These are phyloP conservation scores for Sinocyclocheilus grahami DNA, from an alignment of 2,113 vertebrate species.

Conservation along the genomic window DNA sequence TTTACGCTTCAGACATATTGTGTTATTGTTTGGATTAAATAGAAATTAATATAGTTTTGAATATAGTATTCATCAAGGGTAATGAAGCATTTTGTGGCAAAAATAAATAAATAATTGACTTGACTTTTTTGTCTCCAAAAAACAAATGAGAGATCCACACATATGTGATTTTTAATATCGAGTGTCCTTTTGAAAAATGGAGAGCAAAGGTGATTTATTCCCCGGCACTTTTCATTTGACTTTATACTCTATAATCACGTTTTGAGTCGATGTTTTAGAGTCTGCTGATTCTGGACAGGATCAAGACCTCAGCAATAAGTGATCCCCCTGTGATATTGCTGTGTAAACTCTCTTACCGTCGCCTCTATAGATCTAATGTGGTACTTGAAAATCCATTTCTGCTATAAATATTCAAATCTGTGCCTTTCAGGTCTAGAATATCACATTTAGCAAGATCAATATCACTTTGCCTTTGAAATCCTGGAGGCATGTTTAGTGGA, in stretches of 20 bases:
- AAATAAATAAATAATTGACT: background rate
- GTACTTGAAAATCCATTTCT: constrained; percentile 56
- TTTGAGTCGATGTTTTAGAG: constrained; percentile 25
- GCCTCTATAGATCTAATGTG: constrained; percentile 52
- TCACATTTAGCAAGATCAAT: constrained; percentile 58
- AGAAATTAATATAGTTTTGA: constrained; percentile 7
- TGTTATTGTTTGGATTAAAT: constrained; percentile 11
- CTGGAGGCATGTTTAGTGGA: constrained; percentile 48
- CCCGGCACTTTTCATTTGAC: constrained; percentile 17
- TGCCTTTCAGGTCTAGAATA: constrained; percentile 46
- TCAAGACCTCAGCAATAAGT: constrained; percentile 50
- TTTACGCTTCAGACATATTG: background rate
- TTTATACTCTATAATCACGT: constrained; percentile 30
- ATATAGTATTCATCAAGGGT: background rate
- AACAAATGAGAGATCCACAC: background rate
- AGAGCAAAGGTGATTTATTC: constrained; percentile 18
- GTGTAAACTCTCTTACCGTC: constrained; percentile 51
- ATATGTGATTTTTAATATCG: background rate
- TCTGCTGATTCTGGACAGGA: constrained; percentile 37
- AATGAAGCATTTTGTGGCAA: background rate
- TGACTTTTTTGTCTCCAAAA: constrained; percentile 25
- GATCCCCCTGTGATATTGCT: constrained; percentile 50
- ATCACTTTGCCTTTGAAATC: constrained; percentile 57
- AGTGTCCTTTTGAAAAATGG: constrained; percentile 4
- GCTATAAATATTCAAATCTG: constrained; percentile 55